A percentile compares a stretch with the other conserved stretches of the same genome.
Conservation (phyloP, 2,113 vertebrate genomes). For the Cynocephalus volans region DNA sequence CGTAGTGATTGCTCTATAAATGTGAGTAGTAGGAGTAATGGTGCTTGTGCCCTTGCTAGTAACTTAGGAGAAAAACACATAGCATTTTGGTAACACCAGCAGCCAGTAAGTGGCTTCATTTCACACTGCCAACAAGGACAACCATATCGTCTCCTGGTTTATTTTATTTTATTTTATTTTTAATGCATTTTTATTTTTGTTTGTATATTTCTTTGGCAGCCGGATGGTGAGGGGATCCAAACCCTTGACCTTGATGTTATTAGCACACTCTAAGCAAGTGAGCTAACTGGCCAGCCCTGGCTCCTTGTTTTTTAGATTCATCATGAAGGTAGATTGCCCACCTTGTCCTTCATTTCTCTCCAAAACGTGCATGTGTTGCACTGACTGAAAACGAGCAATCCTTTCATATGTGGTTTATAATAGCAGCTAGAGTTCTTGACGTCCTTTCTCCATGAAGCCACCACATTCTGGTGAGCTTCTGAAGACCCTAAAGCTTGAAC, state of each 20-base stretch:
- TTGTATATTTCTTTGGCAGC: too few relatives aligned
- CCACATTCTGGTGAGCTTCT: not conserved
- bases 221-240: too few relatives aligned
- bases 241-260: too few relatives aligned
- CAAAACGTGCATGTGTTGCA: fast-evolving
- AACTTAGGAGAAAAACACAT: not conserved
- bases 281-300: too few relatives aligned
- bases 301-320: not conserved
- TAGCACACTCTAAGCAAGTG: too few relatives aligned
- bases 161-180: too few relatives aligned
- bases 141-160: fast-evolving
- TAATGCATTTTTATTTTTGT: too few relatives aligned
- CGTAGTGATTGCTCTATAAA: not conserved
- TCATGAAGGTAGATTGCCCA: not conserved
- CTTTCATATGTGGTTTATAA: not conserved
- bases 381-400: not conserved
- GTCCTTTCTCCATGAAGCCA: not conserved
- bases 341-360: not conserved
- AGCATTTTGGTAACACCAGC: not conserved
- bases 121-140: not conserved
- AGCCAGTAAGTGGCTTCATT: not conserved
- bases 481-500: not conserved
- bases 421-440: not conserved
- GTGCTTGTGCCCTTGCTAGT: not conserved
- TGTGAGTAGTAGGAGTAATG: not conserved